Conservation (phyloP, 2,113 vertebrate species). For the Periophthalmodon schlosseri region DNA sequence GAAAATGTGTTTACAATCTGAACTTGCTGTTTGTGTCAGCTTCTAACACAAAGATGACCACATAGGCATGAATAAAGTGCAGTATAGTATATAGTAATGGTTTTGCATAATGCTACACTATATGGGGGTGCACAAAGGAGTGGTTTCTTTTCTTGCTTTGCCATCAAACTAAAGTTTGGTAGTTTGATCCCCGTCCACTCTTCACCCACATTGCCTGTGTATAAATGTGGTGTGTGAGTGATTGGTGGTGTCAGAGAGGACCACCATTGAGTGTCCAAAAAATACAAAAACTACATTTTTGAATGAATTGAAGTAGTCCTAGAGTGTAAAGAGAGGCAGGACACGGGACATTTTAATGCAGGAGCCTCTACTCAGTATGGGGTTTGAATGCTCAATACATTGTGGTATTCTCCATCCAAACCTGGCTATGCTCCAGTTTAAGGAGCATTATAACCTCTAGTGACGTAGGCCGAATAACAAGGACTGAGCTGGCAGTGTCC, state of each 20-base stretch:
- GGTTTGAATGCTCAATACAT: too few species aligned
- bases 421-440: too few species aligned
- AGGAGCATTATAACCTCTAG: too few species aligned
- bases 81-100: neutral
- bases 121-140: neutral
- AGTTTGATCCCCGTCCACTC: neutral
- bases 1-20: conserved; percentile 11
- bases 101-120: neutral
- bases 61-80: conserved; percentile 1
- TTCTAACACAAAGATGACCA: conserved; percentile 38
- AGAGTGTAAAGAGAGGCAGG: too few species aligned
- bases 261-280: too few species aligned
- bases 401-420: too few species aligned
- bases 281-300: too few species aligned
- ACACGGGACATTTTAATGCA: too few species aligned
- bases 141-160: neutral
- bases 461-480: too few species aligned
- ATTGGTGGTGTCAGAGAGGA: neutral
- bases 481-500: too few species aligned
- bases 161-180: neutral
- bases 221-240: neutral
- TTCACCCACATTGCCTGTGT: neutral
- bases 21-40: conserved; percentile 36
- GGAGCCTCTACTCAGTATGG: too few species aligned
- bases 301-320: too few species aligned